Conservation (phyloP, 2,797 vertebrate species). For the Cuniculus paca region DNA sequence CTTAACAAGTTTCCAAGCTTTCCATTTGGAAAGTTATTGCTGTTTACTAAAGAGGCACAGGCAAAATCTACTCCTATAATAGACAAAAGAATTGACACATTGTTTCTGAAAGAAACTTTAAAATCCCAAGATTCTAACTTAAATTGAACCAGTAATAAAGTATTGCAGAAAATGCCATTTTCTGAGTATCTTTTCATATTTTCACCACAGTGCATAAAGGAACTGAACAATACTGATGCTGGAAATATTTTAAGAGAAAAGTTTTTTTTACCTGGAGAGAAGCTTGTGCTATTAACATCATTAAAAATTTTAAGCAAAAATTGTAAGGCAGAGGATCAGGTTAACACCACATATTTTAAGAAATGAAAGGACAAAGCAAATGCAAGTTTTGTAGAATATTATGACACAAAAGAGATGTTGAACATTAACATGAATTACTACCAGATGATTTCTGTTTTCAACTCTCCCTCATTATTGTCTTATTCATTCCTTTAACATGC, state of each 20-base stretch:
- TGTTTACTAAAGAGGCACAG: background rate
- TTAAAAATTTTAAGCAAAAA: conserved; percentile 53
- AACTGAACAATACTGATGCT: background rate
- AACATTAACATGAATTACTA: background rate
- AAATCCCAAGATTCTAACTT: conserved; percentile 23
- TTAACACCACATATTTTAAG: conserved; percentile 40
- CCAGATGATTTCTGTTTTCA: background rate
- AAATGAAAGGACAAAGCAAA: conserved; percentile 55
- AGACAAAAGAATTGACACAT: background rate
- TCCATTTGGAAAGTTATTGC: background rate
- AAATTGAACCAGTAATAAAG: background rate
- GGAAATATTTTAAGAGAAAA: conserved; percentile 1
- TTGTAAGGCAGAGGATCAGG: background rate
- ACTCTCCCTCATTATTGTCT: background rate
- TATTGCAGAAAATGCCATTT: background rate
- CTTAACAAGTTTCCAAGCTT: background rate
- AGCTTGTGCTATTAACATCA: background rate
- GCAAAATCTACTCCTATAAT: background rate
- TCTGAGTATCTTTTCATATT: conserved; percentile 10
- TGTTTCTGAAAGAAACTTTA: background rate
- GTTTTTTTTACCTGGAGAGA: conserved; percentile 1
- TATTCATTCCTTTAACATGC: background rate
- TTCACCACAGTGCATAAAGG: background rate
- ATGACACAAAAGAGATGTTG: conserved; percentile 29
- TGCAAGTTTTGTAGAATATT: background rate